Evolutionary conservation across 2,888 invertebrate genomes (phyloP).

Genomic region (Campoletis raptor): DNA sequence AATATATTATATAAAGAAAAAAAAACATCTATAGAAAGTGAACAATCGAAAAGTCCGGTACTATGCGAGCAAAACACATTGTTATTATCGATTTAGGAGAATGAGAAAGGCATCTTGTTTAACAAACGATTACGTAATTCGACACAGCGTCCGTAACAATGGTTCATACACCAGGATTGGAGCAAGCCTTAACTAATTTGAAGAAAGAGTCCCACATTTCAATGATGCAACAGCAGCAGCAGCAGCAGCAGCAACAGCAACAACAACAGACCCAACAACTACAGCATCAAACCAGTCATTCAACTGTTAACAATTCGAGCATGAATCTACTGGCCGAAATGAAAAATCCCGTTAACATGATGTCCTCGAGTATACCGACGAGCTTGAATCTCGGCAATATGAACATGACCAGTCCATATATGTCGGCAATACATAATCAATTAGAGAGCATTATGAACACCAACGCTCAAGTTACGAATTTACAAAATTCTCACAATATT

Average conservation of each 20-base stretch:
- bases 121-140: constrained; percentile 66
- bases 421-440: constrained; percentile 80
- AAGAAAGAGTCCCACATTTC: constrained; percentile 72
- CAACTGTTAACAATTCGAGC: constrained; percentile 76
- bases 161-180: constrained; percentile 79
- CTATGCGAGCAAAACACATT: constrained; percentile 54
- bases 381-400: constrained; percentile 79
- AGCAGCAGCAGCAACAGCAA: constrained; percentile 58
- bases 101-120: constrained; percentile 56
- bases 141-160: constrained; percentile 78
- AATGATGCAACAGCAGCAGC: constrained; percentile 65
- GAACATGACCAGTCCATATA: constrained; percentile 80
- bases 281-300: constrained; percentile 61
- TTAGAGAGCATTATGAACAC: constrained; percentile 81
- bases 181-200: constrained; percentile 75
- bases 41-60: constrained; percentile 63
- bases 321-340: constrained; percentile 80
- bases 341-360: constrained; percentile 80
- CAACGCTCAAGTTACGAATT: constrained; percentile 76
- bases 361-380: constrained; percentile 78
- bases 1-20: constrained; percentile 27
- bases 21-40: constrained; percentile 23
- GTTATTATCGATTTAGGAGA: constrained; percentile 61
- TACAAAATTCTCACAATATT: constrained; percentile 80
- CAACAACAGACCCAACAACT: constrained; percentile 64